Percentiles rank a stretch among this genome's conserved stretches.
These are phyloP conservation scores for Dicyrtomina minuta DNA, from an alignment of 2,888 invertebrate species.

Conservation along the genomic window DNA sequence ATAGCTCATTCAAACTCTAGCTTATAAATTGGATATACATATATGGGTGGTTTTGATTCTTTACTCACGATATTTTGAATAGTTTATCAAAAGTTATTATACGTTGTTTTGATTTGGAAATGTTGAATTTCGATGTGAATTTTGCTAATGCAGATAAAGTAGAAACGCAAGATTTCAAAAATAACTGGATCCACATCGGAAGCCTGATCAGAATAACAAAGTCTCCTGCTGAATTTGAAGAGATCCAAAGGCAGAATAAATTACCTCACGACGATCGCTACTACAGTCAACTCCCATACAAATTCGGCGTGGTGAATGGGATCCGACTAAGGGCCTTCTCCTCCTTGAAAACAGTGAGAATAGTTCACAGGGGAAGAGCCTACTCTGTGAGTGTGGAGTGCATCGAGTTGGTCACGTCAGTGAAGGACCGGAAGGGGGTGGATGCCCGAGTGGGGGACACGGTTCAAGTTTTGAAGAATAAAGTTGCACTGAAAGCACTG, in stretches of 20 bases:
- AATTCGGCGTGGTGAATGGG: background rate
- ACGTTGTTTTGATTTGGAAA: too few relatives aligned
- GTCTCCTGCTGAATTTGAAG: background rate
- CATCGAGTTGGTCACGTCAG: background rate
- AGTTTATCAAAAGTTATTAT: too few relatives aligned
- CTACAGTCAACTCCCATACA: background rate
- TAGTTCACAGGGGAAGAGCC: background rate
- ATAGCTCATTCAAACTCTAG: too few relatives aligned
- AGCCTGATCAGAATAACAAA: background rate
- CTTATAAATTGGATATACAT: too few relatives aligned
- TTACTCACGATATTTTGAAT: too few relatives aligned
- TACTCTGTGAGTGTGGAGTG: constrained; percentile 1
- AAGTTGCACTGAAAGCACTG: background rate
- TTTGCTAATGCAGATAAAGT: constrained; percentile 6
- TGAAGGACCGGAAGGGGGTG: background rate
- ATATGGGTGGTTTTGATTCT: too few relatives aligned
- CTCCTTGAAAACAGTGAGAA: background rate
- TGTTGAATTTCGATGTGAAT: too few relatives aligned
- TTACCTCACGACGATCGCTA: background rate
- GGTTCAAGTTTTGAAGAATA: background rate
- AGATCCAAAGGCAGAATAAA: background rate
- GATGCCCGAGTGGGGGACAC: background rate
- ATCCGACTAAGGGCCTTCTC: background rate
- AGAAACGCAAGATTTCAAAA: constrained; percentile 13
- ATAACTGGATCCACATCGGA: constrained; percentile 3